Conservation (phyloP, 2,888 invertebrate species). For the Drosophila differens region DNA sequence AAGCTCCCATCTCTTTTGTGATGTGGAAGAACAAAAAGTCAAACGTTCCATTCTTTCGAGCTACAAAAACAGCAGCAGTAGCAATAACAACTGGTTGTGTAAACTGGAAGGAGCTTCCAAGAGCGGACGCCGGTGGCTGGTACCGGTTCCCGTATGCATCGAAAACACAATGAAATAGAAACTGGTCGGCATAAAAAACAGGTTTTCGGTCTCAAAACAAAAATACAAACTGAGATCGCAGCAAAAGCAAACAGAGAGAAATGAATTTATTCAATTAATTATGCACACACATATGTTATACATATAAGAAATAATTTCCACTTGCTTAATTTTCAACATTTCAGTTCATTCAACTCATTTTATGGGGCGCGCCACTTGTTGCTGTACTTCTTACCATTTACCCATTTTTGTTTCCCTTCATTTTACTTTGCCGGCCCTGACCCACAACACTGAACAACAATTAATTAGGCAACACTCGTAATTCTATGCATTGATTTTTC, state of each 20-base stretch:
- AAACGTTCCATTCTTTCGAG: conserved; percentile 21
- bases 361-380: conserved; percentile 56
- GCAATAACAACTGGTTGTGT: conserved; percentile 26
- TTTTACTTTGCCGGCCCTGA: conserved; percentile 46
- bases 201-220: conserved; percentile 59
- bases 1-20: conserved; percentile 15
- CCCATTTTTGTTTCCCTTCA: conserved; percentile 4
- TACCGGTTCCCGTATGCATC: conserved; percentile 52
- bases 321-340: conserved; percentile 52
- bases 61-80: conserved; percentile 5
- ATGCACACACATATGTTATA: conserved; percentile 20
- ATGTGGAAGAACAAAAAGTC: conserved; percentile 14
- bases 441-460: conserved; percentile 25
- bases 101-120: conserved; percentile 35
- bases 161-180: conserved; percentile 63
- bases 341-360: conserved; percentile 68
- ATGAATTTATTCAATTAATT: conserved; percentile 39
- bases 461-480: conserved; percentile 16
- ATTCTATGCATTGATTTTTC: conserved; percentile 5
- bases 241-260: conserved; percentile 27
- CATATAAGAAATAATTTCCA: conserved; percentile 48
- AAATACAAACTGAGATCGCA: conserved; percentile 40
- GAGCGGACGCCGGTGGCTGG: conserved; percentile 35
- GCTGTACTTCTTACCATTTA: conserved; percentile 14
- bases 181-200: conserved; percentile 65